A percentile compares a stretch with the other conserved stretches of the same genome.
Conservation (phyloP, 2,113 vertebrate genomes). For the Synchiropus splendidus region DNA sequence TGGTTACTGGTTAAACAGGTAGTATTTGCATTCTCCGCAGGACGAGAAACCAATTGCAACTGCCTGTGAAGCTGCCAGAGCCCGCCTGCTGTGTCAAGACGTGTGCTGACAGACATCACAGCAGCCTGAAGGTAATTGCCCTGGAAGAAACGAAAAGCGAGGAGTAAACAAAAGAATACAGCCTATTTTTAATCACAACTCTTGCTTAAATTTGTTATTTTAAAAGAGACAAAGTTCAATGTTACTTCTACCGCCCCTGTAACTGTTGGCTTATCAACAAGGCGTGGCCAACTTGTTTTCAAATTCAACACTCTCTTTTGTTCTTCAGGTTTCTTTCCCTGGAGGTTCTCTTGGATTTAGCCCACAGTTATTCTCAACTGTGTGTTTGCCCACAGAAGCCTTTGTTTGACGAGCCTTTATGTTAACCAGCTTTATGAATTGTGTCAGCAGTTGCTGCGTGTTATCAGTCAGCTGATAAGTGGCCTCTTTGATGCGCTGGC, state of each 20-base stretch:
- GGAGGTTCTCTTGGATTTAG: conserved; percentile 30
- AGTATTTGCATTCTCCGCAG: conserved; percentile 51
- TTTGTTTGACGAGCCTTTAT: conserved; percentile 66
- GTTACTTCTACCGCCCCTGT: conserved; percentile 13
- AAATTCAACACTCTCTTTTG: conserved; percentile 50
- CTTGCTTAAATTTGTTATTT: not conserved
- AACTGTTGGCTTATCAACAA: conserved; percentile 33
- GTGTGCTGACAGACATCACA: conserved; percentile 10
- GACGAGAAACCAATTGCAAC: conserved; percentile 16
- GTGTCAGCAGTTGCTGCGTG: conserved; percentile 62
- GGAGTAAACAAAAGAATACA: conserved; percentile 7
- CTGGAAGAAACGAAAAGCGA: conserved; percentile 9
- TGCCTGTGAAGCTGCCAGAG: conserved; percentile 22
- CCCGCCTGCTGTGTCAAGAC: conserved; percentile 24
- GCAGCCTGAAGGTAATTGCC: conserved; percentile 11
- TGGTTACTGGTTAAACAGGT: conserved; percentile 37
- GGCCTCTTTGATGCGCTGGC: conserved; percentile 50
- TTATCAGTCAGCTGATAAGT: conserved; percentile 68
- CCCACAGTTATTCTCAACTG: conserved; percentile 53
- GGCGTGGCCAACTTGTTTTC: conserved; percentile 49
- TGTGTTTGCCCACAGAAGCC: conserved; percentile 68
- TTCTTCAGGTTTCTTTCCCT: conserved; percentile 56
- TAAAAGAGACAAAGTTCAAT: conserved; percentile 6
- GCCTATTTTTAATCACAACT: conserved; percentile 4
- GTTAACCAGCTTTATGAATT: conserved; percentile 61